These are phyloP conservation scores for Artemia franciscana DNA, from an alignment of 1,140 invertebrate genomes.

Conservation along the genomic window DNA sequence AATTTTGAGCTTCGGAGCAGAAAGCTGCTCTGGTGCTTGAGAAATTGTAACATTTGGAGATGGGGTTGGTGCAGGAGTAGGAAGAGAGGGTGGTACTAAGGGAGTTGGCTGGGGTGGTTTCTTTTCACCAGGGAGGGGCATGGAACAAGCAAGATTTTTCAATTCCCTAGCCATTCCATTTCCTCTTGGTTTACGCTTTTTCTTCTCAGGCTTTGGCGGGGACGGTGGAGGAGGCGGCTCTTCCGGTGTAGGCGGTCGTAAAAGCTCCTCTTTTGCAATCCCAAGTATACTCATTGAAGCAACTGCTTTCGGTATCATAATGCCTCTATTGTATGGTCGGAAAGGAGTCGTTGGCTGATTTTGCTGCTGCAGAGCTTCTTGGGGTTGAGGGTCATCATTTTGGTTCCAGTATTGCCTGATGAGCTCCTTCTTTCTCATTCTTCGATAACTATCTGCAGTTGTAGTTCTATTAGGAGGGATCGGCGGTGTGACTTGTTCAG, in stretches of 20 bases:
- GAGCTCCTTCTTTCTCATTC: constrained; percentile 72
- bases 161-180: constrained; percentile 13
- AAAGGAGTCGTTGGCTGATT: neutral
- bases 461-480: constrained; percentile 18
- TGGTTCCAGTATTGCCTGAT: constrained; percentile 60
- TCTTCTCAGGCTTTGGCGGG: constrained; percentile 11
- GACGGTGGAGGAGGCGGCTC: constrained; percentile 8
- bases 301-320: constrained; percentile 62
- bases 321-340: constrained; percentile 32
- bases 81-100: neutral
- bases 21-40: constrained; percentile 3
- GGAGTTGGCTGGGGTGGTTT: constrained; percentile 9
- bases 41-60: neutral
- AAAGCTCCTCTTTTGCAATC: neutral
- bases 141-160: constrained; percentile 13
- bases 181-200: constrained; percentile 16
- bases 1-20: constrained; percentile 52
- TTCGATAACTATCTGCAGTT: constrained; percentile 34
- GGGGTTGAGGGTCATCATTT: constrained; percentile 41
- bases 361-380: neutral
- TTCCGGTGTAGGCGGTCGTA: constrained; percentile 48
- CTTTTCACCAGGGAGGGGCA: constrained; percentile 10
- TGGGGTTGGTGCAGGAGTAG: constrained; percentile 2
- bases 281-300: constrained; percentile 43
- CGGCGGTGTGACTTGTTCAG: constrained; percentile 21